Evolutionary conservation across 2,113 vertebrate genomes (phyloP).

Genomic region (Anseranas semipalmata): DNA sequence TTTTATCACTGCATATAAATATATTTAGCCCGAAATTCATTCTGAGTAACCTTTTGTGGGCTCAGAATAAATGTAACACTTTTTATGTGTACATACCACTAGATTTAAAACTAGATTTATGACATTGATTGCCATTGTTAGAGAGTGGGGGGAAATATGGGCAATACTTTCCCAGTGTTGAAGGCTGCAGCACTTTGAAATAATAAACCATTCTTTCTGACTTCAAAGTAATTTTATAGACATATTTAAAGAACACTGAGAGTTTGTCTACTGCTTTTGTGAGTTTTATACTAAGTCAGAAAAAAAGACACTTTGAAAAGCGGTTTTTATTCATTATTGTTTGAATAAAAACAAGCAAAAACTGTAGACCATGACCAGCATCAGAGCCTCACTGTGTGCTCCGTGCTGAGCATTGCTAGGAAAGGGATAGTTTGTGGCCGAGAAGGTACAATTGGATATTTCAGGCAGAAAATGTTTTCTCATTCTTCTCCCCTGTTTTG

Average conservation of each 20-base stretch:
- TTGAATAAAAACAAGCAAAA: background rate
- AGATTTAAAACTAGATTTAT: slow-evolving; percentile 54
- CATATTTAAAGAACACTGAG: background rate
- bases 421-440: background rate
- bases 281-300: background rate
- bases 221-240: slow-evolving; percentile 30
- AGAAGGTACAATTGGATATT: background rate
- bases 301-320: background rate
- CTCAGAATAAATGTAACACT: slow-evolving; percentile 24
- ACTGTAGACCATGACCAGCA: background rate
- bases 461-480: background rate
- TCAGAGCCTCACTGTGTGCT: background rate
- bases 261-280: background rate
- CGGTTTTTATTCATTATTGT: background rate
- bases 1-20: slow-evolving; percentile 61
- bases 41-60: slow-evolving; percentile 39
- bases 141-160: background rate
- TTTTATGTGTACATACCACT: slow-evolving; percentile 27
- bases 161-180: background rate
- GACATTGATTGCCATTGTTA: background rate
- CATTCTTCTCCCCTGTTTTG: background rate
- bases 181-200: slow-evolving; percentile 1
- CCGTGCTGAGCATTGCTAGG: background rate
- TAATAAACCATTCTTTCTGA: slow-evolving; percentile 22
- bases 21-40: slow-evolving; percentile 51